These are phyloP conservation scores for Drosophila testacea DNA, from an alignment of 2,888 invertebrate species.

Conservation along the genomic window DNA sequence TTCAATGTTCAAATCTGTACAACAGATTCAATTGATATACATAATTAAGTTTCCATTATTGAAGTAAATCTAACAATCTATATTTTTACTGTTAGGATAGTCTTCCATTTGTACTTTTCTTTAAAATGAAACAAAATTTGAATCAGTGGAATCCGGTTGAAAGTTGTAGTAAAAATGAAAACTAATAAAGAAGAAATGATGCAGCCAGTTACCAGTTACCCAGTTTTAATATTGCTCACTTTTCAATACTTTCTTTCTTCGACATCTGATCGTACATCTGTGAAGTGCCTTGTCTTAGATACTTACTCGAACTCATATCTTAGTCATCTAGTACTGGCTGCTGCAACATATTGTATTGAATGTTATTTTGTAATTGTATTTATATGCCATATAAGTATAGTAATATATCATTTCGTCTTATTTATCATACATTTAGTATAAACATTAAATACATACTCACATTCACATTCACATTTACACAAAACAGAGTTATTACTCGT, in stretches of 20 bases:
- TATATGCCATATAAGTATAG: slow-evolving; percentile 11
- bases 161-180: not conserved
- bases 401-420: slow-evolving; percentile 25
- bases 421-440: slow-evolving; percentile 15
- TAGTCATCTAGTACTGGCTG: slow-evolving; percentile 19
- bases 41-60: too few species aligned
- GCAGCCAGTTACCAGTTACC: slow-evolving; percentile 20
- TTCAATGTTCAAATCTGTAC: too few species aligned
- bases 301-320: not conserved
- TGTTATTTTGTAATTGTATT: slow-evolving; percentile 20
- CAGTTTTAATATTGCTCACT: slow-evolving; percentile 3
- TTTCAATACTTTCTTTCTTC: not conserved
- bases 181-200: not conserved
- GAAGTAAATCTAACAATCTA: too few species aligned
- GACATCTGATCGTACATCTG: not conserved
- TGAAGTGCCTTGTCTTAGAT: slow-evolving; percentile 40
- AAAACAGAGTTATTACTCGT: not conserved
- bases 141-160: slow-evolving; percentile 23
- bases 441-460: slow-evolving; percentile 1
- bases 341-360: not conserved
- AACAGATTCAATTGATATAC: too few species aligned
- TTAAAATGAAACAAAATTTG: not conserved
- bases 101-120: not conserved
- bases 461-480: slow-evolving; percentile 10
- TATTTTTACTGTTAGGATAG: too few species aligned